These are phyloP conservation scores for Lasius platythorax DNA, from an alignment of 2,888 invertebrate genomes.

Conservation along the genomic window DNA sequence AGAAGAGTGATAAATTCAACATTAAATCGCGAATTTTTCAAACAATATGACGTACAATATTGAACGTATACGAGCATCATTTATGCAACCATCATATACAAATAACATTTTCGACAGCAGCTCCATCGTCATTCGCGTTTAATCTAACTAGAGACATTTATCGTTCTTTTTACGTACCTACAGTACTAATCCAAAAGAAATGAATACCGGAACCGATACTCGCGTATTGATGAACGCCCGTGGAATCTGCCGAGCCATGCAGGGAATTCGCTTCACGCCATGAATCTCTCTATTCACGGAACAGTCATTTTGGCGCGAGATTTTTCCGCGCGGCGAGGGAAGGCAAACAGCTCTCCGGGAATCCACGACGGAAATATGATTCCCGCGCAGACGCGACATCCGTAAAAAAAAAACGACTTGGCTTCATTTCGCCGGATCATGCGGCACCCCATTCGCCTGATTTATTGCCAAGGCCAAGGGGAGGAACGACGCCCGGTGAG, in stretches of 20 bases:
- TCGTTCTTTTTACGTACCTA: constrained; percentile 12
- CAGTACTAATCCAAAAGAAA: constrained; percentile 43
- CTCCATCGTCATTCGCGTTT: neutral
- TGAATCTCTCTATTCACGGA: constrained; percentile 37
- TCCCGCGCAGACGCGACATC: constrained; percentile 33
- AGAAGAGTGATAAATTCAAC: neutral
- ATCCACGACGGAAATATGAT: constrained; percentile 50
- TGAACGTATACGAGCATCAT: neutral
- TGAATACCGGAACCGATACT: constrained; percentile 38
- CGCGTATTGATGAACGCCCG: constrained; percentile 34
- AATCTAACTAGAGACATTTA: neutral
- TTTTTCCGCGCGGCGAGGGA: constrained; percentile 14
- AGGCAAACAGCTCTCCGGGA: constrained; percentile 25
- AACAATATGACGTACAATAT: neutral
- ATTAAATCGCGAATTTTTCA: neutral
- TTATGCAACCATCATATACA: constrained; percentile 1
- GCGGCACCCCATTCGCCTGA: constrained; percentile 45
- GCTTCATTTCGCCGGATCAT: constrained; percentile 47
- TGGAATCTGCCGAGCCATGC: constrained; percentile 23
- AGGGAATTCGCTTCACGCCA: neutral
- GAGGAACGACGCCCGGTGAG: neutral
- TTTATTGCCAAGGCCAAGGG: constrained; percentile 54
- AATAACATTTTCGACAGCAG: constrained; percentile 11
- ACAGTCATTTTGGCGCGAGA: constrained; percentile 36
- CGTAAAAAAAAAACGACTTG: constrained; percentile 42